phyloP scores from a whole-genome alignment of 2,888 invertebrate species.

The Cotesia congregata region DNA sequence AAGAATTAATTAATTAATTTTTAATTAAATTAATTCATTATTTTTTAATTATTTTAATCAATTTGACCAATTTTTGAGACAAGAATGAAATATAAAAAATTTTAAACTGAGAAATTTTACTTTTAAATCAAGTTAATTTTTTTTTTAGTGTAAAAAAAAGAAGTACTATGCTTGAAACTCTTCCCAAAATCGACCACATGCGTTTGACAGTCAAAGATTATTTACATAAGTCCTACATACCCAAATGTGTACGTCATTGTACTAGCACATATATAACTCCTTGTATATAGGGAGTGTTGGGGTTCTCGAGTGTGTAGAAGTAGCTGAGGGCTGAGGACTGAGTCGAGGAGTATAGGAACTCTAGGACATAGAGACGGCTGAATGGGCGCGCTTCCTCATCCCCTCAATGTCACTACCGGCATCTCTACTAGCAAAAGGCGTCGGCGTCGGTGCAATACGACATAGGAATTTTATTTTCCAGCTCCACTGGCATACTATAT shows the following conservation, averaged over 20 bases:
- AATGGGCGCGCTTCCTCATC: conserved; percentile 33
- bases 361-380: conserved; percentile 26
- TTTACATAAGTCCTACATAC: conserved; percentile 51
- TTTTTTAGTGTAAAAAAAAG: too few species aligned
- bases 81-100: too few species aligned
- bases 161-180: background rate
- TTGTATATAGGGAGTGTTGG: background rate
- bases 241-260: conserved; percentile 40
- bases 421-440: conserved; percentile 24
- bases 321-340: background rate
- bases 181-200: conserved; percentile 45
- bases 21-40: too few species aligned
- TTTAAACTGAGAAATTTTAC: too few species aligned
- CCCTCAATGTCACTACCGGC: conserved; percentile 36
- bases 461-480: conserved; percentile 27
- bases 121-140: too few species aligned
- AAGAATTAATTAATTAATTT: too few species aligned
- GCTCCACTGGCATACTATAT: background rate
- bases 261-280: background rate
- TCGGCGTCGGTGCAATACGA: conserved; percentile 18
- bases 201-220: conserved; percentile 60
- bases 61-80: too few species aligned
- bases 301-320: conserved; percentile 5
- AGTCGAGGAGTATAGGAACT: background rate
- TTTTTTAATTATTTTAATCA: too few species aligned